Conservation (phyloP, 37 sponge, comb jelly and placozoan genomes). For the Theonella swinhoei region DNA sequence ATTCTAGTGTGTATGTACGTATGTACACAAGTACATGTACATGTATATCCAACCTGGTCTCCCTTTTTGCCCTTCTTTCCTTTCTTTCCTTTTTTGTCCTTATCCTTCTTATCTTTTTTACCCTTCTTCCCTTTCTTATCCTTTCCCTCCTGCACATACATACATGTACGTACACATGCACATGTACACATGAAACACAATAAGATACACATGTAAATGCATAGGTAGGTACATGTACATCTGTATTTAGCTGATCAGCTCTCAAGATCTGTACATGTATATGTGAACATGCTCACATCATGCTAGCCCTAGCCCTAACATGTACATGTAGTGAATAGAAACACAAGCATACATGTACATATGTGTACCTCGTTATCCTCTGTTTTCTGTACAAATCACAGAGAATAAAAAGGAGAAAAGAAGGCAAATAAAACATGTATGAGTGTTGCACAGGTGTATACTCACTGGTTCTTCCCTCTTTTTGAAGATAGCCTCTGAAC, state of each 20-base stretch:
- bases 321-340: too few species aligned
- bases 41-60: slow-evolving; percentile 65
- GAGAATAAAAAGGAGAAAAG: too few species aligned
- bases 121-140: slow-evolving; percentile 62
- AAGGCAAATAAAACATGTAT: not conserved
- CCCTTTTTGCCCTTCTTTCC: slow-evolving; percentile 87
- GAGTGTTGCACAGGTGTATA: too few species aligned
- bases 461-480: slow-evolving; percentile 78
- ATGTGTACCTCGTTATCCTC: slow-evolving; percentile 18
- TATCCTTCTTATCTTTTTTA: slow-evolving; percentile 74
- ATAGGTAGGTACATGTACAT: too few species aligned
- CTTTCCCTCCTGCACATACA: not conserved
- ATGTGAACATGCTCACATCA: too few species aligned
- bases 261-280: too few species aligned
- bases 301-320: too few species aligned
- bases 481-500: slow-evolving; percentile 93
- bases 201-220: not conserved
- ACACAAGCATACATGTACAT: too few species aligned
- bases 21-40: too few species aligned
- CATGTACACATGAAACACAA: not conserved
- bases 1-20: too few species aligned
- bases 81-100: slow-evolving; percentile 77
- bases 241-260: too few species aligned
- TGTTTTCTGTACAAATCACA: not conserved
- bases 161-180: not conserved